Base-by-base conservation (phyloP, 2,113 vertebrate genomes). In the Euleptes europaea region DNA sequence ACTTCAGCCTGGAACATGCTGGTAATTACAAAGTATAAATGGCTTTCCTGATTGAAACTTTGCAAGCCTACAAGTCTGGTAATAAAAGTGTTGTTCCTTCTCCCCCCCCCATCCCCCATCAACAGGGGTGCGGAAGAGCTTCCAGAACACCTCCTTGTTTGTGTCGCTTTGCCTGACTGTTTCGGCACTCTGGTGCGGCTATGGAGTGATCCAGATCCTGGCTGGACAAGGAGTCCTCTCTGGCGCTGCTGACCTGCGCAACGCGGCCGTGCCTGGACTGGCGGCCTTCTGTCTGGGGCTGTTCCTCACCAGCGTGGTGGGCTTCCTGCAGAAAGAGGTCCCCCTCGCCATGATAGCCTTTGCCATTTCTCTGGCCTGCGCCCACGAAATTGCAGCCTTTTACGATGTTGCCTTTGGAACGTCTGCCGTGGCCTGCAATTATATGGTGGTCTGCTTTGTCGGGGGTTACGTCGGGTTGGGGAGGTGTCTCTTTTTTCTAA, bases 141-240 rank as follows among this genome's bases (percentile, higher is more conserved):
- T 91, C 77, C 92, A 95, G 82, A 92, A 92, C 0, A 80, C 87
- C 72, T 92, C 90, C 17, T 81, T 98, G 31, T 97, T 97, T 82
- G 90, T 95, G 21, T 69, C 88, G 47, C 90, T 98, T 78, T 98
- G 95, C 93, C 94, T 98, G 92, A 97, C 96, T 0, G 65, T 97
- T 69, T 97, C 97, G 0, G 95, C 92, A 9, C 92, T 97, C 80
- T 98, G 97, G 98, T 96, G 95, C 0, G 94, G 96, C 66, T 96
- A 96, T 0, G 97, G 98, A 76, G 91, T 96, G 67, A 90, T 97
- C 70, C 90, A 97, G 67, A 92, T 98, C 86, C 94, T 98, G 90
- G 84, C 74, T 0, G 97, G 97, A 9, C 95, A 97, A 86, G 88
- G 90, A 0, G 82, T 92, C 63, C 80, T 98, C 78, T 35, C 51